phyloP scores from a whole-genome alignment of 2,888 invertebrate species.

The Encarsia formosa region DNA sequence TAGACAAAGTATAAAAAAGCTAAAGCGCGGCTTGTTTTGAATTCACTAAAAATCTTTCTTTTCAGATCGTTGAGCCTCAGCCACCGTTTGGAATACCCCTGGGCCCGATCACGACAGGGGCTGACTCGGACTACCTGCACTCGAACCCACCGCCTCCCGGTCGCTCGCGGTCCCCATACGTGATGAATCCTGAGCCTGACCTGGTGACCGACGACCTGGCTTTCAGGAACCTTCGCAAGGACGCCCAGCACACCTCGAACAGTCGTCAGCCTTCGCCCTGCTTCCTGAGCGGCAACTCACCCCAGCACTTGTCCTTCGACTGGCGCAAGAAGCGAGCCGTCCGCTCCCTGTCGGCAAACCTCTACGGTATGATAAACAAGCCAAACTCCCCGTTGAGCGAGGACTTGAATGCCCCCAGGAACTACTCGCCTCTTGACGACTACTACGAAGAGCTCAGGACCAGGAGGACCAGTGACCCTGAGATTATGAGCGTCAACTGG shows the following conservation, averaged over 20 bases:
- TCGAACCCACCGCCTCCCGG: conserved; percentile 36
- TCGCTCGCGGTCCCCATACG: conserved; percentile 59
- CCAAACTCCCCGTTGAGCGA: not conserved
- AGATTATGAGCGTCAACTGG: conserved; percentile 7
- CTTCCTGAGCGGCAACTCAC: not conserved
- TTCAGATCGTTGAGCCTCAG: conserved; percentile 72
- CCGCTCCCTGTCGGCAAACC: conserved; percentile 78
- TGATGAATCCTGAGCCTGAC: conserved; percentile 71
- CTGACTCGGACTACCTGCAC: conserved; percentile 81
- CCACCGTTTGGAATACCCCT: conserved; percentile 88
- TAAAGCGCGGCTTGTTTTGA: no score
- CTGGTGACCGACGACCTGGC: conserved; percentile 84
- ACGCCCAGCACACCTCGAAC: conserved; percentile 49
- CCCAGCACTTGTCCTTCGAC: conserved; percentile 34
- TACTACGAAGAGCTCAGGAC: conserved; percentile 14
- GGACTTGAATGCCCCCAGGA: not conserved
- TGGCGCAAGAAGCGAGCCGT: conserved; percentile 73
- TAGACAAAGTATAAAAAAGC: no score
- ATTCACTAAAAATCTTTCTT: no score
- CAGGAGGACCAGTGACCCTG: conserved; percentile 23
- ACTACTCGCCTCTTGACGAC: conserved; percentile 4
- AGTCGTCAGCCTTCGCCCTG: conserved; percentile 15
- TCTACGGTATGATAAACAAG: conserved; percentile 69
- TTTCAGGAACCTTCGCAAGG: conserved; percentile 79
- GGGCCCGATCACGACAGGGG: conserved; percentile 75